Base-by-base conservation (phyloP, 2,113 vertebrate species). In the Lycaon pictus region DNA sequence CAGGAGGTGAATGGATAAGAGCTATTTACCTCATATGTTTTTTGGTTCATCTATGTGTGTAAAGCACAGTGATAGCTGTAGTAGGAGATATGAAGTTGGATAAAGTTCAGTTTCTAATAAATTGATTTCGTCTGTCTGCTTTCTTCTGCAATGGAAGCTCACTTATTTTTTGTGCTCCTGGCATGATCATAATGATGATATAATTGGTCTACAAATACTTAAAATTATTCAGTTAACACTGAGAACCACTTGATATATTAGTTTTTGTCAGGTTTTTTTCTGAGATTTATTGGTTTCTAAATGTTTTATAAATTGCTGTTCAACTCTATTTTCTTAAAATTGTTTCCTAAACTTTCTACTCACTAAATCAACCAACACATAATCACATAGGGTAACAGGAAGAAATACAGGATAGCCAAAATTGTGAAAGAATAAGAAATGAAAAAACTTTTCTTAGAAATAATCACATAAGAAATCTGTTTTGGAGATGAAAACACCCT, bases 381-480 rank as follows among this genome's bases (percentile, higher is more conserved):
- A 8, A 60, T 62, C 20, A 82, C 29, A 58, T 16, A 77, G 23
- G 69, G 1, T 55, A 48, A 74, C 37, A 83, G 93, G 19, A 79
- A 85, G 58, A 98, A 93, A 90, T 27, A 56, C 2, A 81, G 7
- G 35, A 67, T 85, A 90, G 48, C 55, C 29, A 77, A 84, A 88
- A 84, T 72, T 88, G 32, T 35, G 93, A 92, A 93, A 90, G 8
- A 71, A 79, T 60, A 76, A 96, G n/a, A 96, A 96, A 56, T 96
- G 32, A 85, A 60, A 92, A 84, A 71, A 56, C 19, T 84, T 89
- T 63, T 56, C 88, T 90, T 77, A 35, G 58, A 63, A 95, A 84
- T 77, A 85, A 86, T 87, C 58, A 76, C 27, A 53, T 25, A 76
- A 94, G 19, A 84, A 51, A 65, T 88, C 43, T 84, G 3, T 82